Base-by-base conservation (phyloP, 2,113 vertebrate species). In the Osmerus eperlanus region DNA sequence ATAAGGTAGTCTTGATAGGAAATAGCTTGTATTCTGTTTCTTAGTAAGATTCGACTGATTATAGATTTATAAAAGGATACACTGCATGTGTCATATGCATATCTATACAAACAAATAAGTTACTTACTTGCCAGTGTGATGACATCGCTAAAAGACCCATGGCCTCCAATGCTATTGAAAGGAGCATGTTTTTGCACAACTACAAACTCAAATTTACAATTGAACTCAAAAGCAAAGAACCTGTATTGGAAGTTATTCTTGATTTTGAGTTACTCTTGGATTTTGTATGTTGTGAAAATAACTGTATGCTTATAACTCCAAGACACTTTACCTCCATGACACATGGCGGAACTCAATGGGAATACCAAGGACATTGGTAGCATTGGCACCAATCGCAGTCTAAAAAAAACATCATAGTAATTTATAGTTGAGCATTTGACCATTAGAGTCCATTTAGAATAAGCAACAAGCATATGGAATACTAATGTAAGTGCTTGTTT, bases 111-210 rank as follows among this genome's bases (percentile, higher is more conserved):
- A 2, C 0, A 47, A 47, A 47, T 47, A 0, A 47, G 41, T 47
- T 11, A 68, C 92, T 83, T 91, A 94, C 93, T 94, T 82, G 93
- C 90, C 76, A 94, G 87, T 54, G 93, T 94, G 69, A 93, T 92
- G 75, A 89, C 89, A 69, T 92, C 88, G 67, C 91, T 71, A 76
- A 90, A 91, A 19, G 90, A 87, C 7, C 92, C 89, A 4, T 90
- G 85, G 29, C 93, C 93, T 41, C 93, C 93, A 18, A 94, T 92
- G 73, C 93, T 94, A 72, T 4, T 66, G 41, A n/a, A 78, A 16
- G 14, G 51, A 64, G 54, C 52, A 52, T 0, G 23, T 41, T 58
- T 28, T 47, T 11, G 41, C 41, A 47, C 9, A 47, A 47, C 41
- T 47, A 47, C 41, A 47, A 2, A 18, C 19, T 8, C 28, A 71